phyloP scores from a whole-genome alignment of 2,797 vertebrate species.

The Danio albolineatus region DNA sequence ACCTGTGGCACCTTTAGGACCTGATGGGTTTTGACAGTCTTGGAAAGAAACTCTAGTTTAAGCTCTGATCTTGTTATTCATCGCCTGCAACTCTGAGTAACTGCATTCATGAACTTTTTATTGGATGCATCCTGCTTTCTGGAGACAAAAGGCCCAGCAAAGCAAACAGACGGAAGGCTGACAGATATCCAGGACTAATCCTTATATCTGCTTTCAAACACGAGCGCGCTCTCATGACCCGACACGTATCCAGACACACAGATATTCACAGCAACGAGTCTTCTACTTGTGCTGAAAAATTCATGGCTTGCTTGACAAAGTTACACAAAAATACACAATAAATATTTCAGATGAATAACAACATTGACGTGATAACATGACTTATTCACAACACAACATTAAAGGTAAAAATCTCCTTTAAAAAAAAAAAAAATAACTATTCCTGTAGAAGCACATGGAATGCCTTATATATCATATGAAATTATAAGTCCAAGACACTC shows the following conservation, averaged over 20 bases:
- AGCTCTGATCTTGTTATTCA: conserved; percentile 42
- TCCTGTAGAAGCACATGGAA: no score
- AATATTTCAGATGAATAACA: neutral
- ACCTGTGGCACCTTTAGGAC: conserved; percentile 4
- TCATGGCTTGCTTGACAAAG: neutral
- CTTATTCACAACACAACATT: neutral
- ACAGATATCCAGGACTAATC: conserved; percentile 72
- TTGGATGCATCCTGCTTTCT: conserved; percentile 63
- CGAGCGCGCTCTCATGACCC: conserved; percentile 65
- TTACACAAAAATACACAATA: neutral
- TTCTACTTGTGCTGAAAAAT: neutral
- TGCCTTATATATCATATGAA: no score
- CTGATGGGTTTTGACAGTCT: neutral
- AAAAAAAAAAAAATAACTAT: no score
- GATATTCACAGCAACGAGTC: conserved; percentile 29
- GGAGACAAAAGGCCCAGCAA: conserved; percentile 62
- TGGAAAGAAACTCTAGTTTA: conserved; percentile 16
- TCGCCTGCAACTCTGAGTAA: conserved; percentile 59
- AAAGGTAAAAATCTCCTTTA: no score
- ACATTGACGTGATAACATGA: neutral
- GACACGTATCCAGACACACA: conserved; percentile 31
- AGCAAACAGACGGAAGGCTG: conserved; percentile 63
- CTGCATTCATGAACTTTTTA: conserved; percentile 62
- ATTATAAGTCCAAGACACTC: no score
- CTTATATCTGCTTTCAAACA: conserved; percentile 72